phyloP scores from a whole-genome alignment of 2,797 vertebrate genomes.

The Cirrhinus mrigala region DNA sequence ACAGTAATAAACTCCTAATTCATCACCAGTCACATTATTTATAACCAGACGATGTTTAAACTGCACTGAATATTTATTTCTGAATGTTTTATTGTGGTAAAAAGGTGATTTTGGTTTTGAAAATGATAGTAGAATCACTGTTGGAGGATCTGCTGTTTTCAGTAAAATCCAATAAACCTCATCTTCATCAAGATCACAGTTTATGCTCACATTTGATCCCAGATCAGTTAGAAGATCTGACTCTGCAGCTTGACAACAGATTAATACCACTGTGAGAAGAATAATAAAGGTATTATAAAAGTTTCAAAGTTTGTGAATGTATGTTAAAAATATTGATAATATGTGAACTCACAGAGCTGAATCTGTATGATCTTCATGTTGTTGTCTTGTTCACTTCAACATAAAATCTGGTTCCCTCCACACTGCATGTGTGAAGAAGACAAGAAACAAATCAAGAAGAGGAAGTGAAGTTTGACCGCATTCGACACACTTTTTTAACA shows the following conservation, averaged over 20 bases:
- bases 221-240: neutral
- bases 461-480: neutral
- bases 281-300: neutral
- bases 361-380: neutral
- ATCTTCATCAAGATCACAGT: neutral
- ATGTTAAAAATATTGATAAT: neutral
- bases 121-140: neutral
- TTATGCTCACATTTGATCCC: neutral
- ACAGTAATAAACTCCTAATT: neutral
- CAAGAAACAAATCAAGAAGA: neutral
- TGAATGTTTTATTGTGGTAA: neutral
- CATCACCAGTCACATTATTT: neutral
- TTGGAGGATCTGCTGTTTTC: neutral
- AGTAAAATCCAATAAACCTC: neutral
- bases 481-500: neutral
- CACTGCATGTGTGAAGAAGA: neutral
- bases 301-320: neutral
- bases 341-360: neutral
- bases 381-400: neutral
- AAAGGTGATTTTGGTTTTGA: neutral
- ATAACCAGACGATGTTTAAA: neutral
- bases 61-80: neutral
- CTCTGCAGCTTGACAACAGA: fast-evolving
- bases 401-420: neutral
- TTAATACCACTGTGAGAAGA: neutral